These are phyloP conservation scores for Sardina pilchardus DNA, from an alignment of 2,113 vertebrate species.

Conservation along the genomic window DNA sequence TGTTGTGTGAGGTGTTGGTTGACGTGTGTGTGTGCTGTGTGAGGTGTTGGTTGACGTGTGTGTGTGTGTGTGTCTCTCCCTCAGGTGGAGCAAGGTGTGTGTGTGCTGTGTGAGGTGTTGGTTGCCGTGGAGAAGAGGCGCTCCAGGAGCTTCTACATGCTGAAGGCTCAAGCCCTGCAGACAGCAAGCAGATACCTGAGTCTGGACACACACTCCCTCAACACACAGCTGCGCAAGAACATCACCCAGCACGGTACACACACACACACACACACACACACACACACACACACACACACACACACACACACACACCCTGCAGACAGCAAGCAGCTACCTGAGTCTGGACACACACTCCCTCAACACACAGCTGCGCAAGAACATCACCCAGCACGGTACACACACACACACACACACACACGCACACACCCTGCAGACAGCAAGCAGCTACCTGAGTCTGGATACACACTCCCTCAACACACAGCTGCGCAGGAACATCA, in stretches of 20 bases:
- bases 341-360: slow-evolving; percentile 70
- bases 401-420: slow-evolving; percentile 37
- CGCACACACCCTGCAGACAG: slow-evolving; percentile 70
- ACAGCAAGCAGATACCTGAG: slow-evolving; percentile 76
- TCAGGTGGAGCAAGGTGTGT: slow-evolving; percentile 76
- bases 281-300: slow-evolving; percentile 59
- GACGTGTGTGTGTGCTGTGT: not conserved
- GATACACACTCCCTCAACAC: slow-evolving; percentile 64
- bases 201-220: slow-evolving; percentile 69
- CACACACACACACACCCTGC: slow-evolving; percentile 66
- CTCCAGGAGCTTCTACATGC: slow-evolving; percentile 84
- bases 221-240: slow-evolving; percentile 58
- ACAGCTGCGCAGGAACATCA: slow-evolving; percentile 65
- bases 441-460: slow-evolving; percentile 77
- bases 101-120: slow-evolving; percentile 74
- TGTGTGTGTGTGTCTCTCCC: not conserved
- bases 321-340: slow-evolving; percentile 77
- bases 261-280: slow-evolving; percentile 39
- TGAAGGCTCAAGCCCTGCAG: slow-evolving; percentile 78
- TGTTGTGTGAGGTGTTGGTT: too few species aligned
- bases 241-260: slow-evolving; percentile 73
- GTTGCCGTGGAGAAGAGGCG: slow-evolving; percentile 74
- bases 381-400: slow-evolving; percentile 73
- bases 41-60: too few species aligned
- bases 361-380: slow-evolving; percentile 60